Evolutionary conservation across 1,140 invertebrate genomes (phyloP).

Genomic region (Drosophila santomea): DNA sequence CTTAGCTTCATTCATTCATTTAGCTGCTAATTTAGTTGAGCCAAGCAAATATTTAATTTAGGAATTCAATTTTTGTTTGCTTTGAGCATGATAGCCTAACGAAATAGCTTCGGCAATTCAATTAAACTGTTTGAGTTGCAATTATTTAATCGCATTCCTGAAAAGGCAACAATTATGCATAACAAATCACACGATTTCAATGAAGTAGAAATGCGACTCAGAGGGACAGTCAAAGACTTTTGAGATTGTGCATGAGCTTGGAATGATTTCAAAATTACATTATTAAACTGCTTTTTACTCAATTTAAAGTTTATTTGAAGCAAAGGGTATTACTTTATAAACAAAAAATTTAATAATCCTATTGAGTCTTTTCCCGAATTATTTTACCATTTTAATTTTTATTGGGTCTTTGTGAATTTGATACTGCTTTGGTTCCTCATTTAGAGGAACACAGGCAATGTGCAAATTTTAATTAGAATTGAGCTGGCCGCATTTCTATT

Average conservation of each 20-base stretch:
- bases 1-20: conserved; percentile 36
- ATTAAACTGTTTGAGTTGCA: conserved; percentile 54
- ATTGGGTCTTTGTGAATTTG: background rate
- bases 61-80: conserved; percentile 44
- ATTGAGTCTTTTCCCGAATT: background rate
- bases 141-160: conserved; percentile 53
- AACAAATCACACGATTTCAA: conserved; percentile 37
- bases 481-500: conserved; percentile 4
- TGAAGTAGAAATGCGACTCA: conserved; percentile 15
- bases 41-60: conserved; percentile 47
- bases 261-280: background rate
- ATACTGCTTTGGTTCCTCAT: too few species aligned
- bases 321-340: too few species aligned
- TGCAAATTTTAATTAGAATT: conserved; percentile 35
- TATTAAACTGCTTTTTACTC: background rate
- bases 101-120: conserved; percentile 53
- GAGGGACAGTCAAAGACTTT: conserved; percentile 9
- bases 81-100: conserved; percentile 48
- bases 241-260: background rate
- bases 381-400: background rate
- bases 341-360: background rate
- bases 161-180: conserved; percentile 37
- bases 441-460: background rate
- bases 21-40: conserved; percentile 51
- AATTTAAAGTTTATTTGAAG: background rate